Base-by-base conservation (phyloP, 2,888 invertebrate genomes). In the Sepioteuthis lessoniana region DNA sequence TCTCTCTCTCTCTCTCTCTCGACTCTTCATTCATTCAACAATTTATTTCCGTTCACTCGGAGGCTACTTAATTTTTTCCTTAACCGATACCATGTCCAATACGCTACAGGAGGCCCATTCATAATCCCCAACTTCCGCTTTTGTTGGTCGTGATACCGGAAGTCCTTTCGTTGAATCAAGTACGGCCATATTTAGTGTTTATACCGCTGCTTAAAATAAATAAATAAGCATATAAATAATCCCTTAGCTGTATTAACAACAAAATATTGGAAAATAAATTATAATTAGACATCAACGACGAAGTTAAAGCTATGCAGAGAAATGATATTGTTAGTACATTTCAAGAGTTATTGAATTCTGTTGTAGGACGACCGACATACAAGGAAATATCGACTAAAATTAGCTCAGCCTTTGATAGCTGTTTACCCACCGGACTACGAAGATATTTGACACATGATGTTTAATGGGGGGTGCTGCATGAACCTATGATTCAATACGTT, bases 81-180 rank as follows among this genome's bases (percentile, higher is more conserved):
- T 31, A 13, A 76, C 76, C 76, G 76, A 76, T 76, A 76, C n/a
- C 76, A 76, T 76, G 76, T 76, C 76, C 76, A 76, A 76, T 35
- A 35, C 76, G 8, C 76, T 10, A 76, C n/a, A 76, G 76, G 76
- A 35, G 76, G 76, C n/a, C 76, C 76, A 76, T 76, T 76, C 76
- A 76, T 76, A 76, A 76, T 76, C 76, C 76, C 16, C 76, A 76
- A 35, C n/a, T 76, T 76, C 76, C 76, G 76, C n/a, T 76, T 55
- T 76, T 76, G 13, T 35, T 13, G 16, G n/a, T n/a, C n/a, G n/a
- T 76, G 35, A 76, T 76, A 76, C 76, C 76, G 76, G 76, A 76
- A 76, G 76, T 76, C 76, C 76, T n/a, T n/a, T 76, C 76, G 76
- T 35, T 76, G n/a, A 76, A 76, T 76, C 76, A 76, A 76, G 76